These are phyloP conservation scores for Laticauda laticaudata DNA, from an alignment of 2,113 vertebrate genomes.

Conservation along the genomic window DNA sequence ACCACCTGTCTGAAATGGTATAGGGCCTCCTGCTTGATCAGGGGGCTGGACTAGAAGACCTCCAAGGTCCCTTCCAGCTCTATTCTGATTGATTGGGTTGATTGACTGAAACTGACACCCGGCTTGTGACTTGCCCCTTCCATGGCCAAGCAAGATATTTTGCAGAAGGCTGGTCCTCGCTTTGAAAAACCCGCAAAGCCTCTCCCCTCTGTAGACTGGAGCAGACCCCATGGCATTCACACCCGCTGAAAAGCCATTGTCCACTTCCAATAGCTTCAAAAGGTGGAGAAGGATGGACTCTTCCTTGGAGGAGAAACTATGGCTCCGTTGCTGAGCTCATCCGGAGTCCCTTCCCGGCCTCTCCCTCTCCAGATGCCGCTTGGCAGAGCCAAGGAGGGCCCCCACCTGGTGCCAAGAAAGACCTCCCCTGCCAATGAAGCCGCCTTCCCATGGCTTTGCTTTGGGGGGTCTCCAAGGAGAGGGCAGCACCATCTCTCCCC, in stretches of 20 bases:
- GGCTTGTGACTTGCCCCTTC: not conserved
- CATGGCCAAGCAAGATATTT: not conserved
- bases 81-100: too few species aligned
- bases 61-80: too few species aligned
- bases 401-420: conserved; percentile 2
- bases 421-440: conserved; percentile 42
- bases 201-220: too few species aligned
- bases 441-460: conserved; percentile 52
- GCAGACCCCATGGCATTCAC: not conserved
- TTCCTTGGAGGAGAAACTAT: not conserved
- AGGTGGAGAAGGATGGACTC: not conserved
- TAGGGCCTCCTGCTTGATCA: too few species aligned
- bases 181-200: not conserved
- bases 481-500: not conserved
- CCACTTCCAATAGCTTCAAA: not conserved
- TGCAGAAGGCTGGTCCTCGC: not conserved
- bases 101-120: not conserved
- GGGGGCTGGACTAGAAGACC: too few species aligned
- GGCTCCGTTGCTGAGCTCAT: not conserved
- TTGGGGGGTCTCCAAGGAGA: conserved; percentile 29
- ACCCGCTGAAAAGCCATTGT: not conserved
- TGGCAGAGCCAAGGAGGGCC: not conserved
- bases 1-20: too few species aligned
- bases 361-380: not conserved
- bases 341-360: not conserved